These are phyloP conservation scores for Microtus pennsylvanicus DNA, from an alignment of 2,113 vertebrate species.

Conservation along the genomic window DNA sequence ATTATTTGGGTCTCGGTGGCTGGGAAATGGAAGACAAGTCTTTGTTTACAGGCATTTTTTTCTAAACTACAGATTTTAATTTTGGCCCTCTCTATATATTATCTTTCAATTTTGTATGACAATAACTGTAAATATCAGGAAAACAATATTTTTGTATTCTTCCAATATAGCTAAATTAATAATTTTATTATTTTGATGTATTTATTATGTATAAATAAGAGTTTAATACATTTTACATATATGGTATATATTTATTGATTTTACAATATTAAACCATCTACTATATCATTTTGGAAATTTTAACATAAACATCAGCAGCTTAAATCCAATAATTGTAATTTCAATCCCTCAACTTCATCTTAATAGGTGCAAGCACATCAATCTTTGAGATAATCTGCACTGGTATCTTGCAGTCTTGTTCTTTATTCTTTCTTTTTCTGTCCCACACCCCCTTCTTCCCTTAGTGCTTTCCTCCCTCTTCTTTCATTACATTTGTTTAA, in stretches of 20 bases:
- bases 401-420: background rate
- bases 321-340: background rate
- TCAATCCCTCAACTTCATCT: background rate
- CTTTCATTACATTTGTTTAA: too few relatives aligned
- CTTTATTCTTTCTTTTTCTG: background rate
- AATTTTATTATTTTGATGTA: background rate
- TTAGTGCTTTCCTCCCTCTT: fast-evolving
- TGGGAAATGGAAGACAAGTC: too few relatives aligned
- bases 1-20: too few relatives aligned
- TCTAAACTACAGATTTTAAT: background rate
- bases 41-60: too few relatives aligned
- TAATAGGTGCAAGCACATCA: fast-evolving
- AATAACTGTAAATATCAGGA: background rate
- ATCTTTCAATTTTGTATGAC: background rate
- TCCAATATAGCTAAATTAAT: background rate
- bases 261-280: background rate
- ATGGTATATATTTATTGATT: background rate
- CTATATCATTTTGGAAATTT: background rate
- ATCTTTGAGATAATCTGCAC: background rate
- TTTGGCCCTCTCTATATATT: background rate
- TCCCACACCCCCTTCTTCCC: background rate
- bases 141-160: background rate
- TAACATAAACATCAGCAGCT: background rate
- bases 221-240: background rate
- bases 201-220: too few relatives aligned